Evolutionary conservation across 1,140 invertebrate genomes (phyloP), one percentile per base, ranked within the genome.

Genomic region (Tribolium madens): DNA sequence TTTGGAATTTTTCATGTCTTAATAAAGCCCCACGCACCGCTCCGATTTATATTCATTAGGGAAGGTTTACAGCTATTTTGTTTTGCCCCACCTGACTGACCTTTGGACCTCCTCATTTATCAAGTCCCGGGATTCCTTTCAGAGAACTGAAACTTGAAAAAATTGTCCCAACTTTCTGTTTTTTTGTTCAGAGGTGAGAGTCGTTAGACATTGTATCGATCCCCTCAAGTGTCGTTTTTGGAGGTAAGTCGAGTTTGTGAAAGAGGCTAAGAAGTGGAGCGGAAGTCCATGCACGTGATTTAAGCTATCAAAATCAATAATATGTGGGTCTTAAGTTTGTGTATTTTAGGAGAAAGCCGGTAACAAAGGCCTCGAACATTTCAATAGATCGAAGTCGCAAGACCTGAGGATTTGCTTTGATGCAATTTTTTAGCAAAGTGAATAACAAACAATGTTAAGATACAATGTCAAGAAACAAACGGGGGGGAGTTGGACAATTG

Each of bases 21-120:
- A 71, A 71, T 71, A 71, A 71, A 71, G 36, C 21, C 69, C n/a
- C 12, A 71, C 33, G 36, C 15, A 52, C 69, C 18, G 9, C 47
- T 47, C 47, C 71, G 71, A 73, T 73, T 73, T 73, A 73, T 73
- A 73, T 73, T 73, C 71, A 73, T 73, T 73, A 73, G 71, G 47
- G 48, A 36, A 73, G 48, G 47, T 36, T 73, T 71, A 47, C 31
- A 52, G 42, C 69, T 52, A 31, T 52, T 71, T 71, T 71, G 69
- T 71, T 71, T 46, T 36, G 47, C 36, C 36, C 69, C 42, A 52
- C 69, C 69, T 71, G 69, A 71, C 69, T 52, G 57, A 64, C 57
- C 57, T 64, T 64, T n/a, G 1, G 31, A 64, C 57, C 53, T 60
- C 5, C 53, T 33, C 57, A 64, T 64, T 64, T 64, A 64, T 64